phyloP scores from a whole-genome alignment of 1,140 invertebrate species.

The Trachymyrmex cornetzi region DNA sequence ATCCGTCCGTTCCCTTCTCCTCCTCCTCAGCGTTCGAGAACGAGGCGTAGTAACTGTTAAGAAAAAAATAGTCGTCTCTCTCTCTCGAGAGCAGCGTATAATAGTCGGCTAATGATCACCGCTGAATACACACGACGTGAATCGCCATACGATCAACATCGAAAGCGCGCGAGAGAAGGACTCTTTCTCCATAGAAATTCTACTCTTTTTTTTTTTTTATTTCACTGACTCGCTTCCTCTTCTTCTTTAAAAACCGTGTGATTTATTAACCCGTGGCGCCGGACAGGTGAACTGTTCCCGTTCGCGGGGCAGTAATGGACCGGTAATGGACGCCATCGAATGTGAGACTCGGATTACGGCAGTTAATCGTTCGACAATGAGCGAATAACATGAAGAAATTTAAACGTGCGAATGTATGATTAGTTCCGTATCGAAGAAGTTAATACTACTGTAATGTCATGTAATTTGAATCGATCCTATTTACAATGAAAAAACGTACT shows the following conservation, averaged over 20 bases:
- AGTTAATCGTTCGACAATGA: conserved; percentile 72
- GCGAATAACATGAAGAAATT: conserved; percentile 37
- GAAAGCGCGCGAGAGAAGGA: conserved; percentile 50
- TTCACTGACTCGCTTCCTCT: conserved; percentile 50
- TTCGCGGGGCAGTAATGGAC: conserved; percentile 34
- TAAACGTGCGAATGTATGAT: conserved; percentile 60
- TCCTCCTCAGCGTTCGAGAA: conserved; percentile 15
- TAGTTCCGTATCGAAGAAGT: conserved; percentile 30
- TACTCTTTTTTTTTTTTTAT: conserved; percentile 39
- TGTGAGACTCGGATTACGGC: conserved; percentile 52
- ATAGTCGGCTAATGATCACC: conserved; percentile 76
- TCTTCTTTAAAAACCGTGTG: conserved; percentile 71
- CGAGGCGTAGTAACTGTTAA: conserved; percentile 54
- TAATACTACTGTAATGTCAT: conserved; percentile 22
- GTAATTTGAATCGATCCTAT: conserved; percentile 8
- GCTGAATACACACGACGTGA: conserved; percentile 74
- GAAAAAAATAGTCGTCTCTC: conserved; percentile 68
- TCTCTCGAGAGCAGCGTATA: conserved; percentile 70
- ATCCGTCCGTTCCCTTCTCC: conserved; percentile 27
- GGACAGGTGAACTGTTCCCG: conserved; percentile 75
- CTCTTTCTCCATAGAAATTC: conserved; percentile 6
- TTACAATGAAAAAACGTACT: background rate
- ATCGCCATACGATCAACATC: conserved; percentile 70
- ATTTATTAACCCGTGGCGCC: conserved; percentile 73
- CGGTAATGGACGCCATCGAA: conserved; percentile 69